phyloP scores from a whole-genome alignment of 2,113 vertebrate species.

The Enhydra lutris region DNA sequence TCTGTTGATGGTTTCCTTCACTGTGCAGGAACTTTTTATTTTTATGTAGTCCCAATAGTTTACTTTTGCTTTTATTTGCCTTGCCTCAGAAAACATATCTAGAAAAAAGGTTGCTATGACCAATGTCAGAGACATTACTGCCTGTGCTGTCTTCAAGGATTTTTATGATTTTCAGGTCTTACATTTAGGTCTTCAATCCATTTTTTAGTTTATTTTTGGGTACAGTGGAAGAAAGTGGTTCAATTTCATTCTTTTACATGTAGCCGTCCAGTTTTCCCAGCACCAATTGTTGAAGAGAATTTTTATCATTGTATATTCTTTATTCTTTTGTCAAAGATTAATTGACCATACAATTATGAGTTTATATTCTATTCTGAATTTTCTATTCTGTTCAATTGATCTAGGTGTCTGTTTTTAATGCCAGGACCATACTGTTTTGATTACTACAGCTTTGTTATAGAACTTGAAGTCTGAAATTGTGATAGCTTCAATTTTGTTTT shows the following conservation, averaged over 20 bases:
- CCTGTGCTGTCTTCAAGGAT: neutral
- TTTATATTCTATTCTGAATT: neutral
- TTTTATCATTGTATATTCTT: too few relatives aligned
- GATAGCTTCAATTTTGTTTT: neutral
- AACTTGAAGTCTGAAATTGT: neutral
- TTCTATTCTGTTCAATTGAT: neutral
- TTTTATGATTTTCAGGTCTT: neutral
- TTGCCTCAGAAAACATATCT: neutral
- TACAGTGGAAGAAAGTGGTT: too few relatives aligned
- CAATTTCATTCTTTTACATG: too few relatives aligned
- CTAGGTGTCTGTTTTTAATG: neutral
- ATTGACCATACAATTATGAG: neutral
- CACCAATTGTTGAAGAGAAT: too few relatives aligned
- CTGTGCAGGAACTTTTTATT: neutral
- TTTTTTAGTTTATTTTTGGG: too few relatives aligned
- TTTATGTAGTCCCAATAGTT: neutral
- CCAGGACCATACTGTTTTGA: neutral
- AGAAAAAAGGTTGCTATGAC: neutral
- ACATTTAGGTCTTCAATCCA: neutral
- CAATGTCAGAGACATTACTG: neutral
- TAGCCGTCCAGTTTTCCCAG: too few relatives aligned
- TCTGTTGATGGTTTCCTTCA: neutral
- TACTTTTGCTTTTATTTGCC: neutral
- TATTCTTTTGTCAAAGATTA: too few relatives aligned
- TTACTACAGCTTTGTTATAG: neutral